Evolutionary conservation across 2,888 invertebrate species (phyloP), one percentile per base, ranked within the genome.

Genomic region (Philhelius pedissequus): DNA sequence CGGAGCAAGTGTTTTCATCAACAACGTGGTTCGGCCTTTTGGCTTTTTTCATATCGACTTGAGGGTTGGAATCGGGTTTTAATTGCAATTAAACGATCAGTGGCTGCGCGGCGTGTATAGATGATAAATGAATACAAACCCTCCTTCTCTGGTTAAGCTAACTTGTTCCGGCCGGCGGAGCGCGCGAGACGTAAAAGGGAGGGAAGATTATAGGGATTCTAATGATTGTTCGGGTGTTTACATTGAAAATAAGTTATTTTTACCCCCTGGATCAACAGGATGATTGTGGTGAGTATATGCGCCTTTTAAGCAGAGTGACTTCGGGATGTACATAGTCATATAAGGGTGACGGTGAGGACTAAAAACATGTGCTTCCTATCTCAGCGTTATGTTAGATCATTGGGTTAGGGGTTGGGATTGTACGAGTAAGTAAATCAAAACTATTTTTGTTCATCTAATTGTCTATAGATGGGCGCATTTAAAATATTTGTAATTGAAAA

Each of bases 351-450:
- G 73, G 70, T 50, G 75, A 58, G 62, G 62, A 60, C 40, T 25
- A 70, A 89, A 90, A 90, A 90, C 91, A 91, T 91, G 91, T 91
- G 91, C 89, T 91, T 88, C 88, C 87, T 90, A 90, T 91, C 91
- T 90, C 91, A 91, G 89, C 88, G 22, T 25, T 1, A 27, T 80
- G 25, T 73, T 82, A 30, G 64, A 79, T 75, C 74, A 54, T n/a
- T n/a, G n/a, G 40, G 78, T 73, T 71, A 82, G 68, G 83, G 79
- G 79, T 74, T 79, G 82, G 9, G 11, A 40, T 25, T 25, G 32
- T 3, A 0, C 13, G 0, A 22, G n/a, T 56, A 50, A 50, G 52
- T 64, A 64, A 74, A 74, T 70, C 62, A 54, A 30, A 64, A 68
- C 56, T 64, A 58, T 75, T 70, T 56, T 64, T 50, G 32, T 40